These are phyloP conservation scores for Anodontia alba DNA, from an alignment of 2,888 invertebrate species.

Conservation along the genomic window DNA sequence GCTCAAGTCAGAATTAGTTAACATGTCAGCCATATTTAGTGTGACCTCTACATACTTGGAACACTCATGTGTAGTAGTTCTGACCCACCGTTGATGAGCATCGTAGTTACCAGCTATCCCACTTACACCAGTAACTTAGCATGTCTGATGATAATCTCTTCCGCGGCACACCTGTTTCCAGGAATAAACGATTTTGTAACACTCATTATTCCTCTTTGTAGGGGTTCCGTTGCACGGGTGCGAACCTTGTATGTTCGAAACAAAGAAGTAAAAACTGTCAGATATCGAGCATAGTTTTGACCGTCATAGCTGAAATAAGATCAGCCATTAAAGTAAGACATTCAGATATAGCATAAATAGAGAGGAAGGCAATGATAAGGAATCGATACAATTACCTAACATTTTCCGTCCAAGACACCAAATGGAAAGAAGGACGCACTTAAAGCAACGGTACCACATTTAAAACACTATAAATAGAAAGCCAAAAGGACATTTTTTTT, in stretches of 20 bases:
- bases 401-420: too few relatives aligned
- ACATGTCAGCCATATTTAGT: constrained; percentile 51
- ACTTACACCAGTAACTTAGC: constrained; percentile 41
- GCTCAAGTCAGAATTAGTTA: constrained; percentile 5
- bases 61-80: constrained; percentile 42
- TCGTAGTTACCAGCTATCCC: constrained; percentile 47
- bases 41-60: constrained; percentile 39
- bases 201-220: constrained; percentile 53
- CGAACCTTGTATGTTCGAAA: constrained; percentile 49
- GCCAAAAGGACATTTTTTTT: too few relatives aligned
- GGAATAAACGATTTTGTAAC: too few relatives aligned
- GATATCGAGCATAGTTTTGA: constrained; percentile 57
- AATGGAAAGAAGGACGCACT: too few relatives aligned
- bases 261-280: constrained; percentile 40
- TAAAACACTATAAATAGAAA: too few relatives aligned
- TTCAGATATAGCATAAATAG: too few relatives aligned
- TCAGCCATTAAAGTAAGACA: constrained; percentile 44
- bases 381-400: too few relatives aligned
- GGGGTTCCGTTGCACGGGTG: constrained; percentile 46
- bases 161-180: too few relatives aligned
- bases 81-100: constrained; percentile 57
- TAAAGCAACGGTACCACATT: too few relatives aligned
- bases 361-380: too few relatives aligned
- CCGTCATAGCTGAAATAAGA: constrained; percentile 61
- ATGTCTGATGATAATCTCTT: constrained; percentile 23